Base-by-base conservation (phyloP, 2,888 invertebrate species). In the Cephonodes hylas region DNA sequence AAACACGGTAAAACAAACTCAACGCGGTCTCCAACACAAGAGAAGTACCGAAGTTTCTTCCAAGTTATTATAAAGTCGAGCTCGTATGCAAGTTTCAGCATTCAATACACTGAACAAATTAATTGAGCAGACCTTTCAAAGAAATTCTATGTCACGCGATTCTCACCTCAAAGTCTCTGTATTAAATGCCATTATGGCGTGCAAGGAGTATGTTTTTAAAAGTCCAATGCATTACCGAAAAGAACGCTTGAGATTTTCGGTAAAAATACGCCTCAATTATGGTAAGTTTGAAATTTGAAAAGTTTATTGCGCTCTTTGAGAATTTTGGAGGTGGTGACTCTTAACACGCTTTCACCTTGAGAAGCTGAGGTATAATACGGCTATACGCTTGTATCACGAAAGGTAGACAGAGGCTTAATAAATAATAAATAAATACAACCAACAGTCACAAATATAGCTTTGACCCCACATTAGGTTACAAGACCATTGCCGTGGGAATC, bases 41-140 rank as follows among this genome's bases (percentile, higher is more conserved):
- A 38, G 59, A 46, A 59, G 48, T 38, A 53, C 60, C 48, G 6
- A 34, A 65, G 62, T 67, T 68, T 42, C 38, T 20, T 13, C 48
- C 60, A 77, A 82, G 75, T 79, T 78, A 74, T 77, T 77, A 74
- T 68, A 75, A 77, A 77, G 70, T 76, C 72, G 66, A 63, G 38
- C 42, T 23, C 71, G 68, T 71, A 71, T 69, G 71, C 71, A 74
- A 65, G 72, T 74, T 65, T 65, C 67, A 64, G 72, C 82, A 83
- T 83, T 81, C 82, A 83, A 79, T 81, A 76, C 73, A 71, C 63
- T 61, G 73, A 79, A 84, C 80, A 78, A 84, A 81, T 83, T 83
- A 85, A 85, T 84, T 84, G 83, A 82, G 80, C 77, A 64, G 68
- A 71, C 66, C 70, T 72, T 72, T 76, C 77, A 74, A 79, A 78